phyloP scores from a whole-genome alignment of 2,888 invertebrate species.

The Lymantria monacha region DNA sequence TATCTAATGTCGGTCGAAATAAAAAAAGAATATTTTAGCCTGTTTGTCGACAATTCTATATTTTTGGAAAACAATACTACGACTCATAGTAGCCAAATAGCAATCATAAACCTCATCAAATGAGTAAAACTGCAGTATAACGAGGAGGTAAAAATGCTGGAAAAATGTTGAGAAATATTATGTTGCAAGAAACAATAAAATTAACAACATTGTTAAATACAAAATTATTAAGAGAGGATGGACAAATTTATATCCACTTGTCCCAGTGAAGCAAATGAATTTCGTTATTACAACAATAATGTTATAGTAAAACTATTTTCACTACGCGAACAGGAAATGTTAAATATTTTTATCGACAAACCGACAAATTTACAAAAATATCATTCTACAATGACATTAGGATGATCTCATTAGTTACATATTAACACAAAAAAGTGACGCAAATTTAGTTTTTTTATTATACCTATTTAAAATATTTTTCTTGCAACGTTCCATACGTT shows the following conservation, averaged over 20 bases:
- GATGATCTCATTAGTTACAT: not conserved
- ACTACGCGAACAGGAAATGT: slow-evolving; percentile 9
- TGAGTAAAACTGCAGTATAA: too few relatives aligned
- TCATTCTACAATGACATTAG: not conserved
- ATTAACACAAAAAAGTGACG: not conserved
- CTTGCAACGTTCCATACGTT: not conserved
- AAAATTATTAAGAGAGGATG: not conserved
- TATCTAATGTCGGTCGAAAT: too few relatives aligned
- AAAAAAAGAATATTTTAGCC: too few relatives aligned
- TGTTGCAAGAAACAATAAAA: too few relatives aligned
- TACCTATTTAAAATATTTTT: not conserved
- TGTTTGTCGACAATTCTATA: too few relatives aligned
- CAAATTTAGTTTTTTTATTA: slow-evolving; percentile 6
- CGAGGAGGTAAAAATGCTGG: too few relatives aligned
- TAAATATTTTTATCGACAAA: not conserved
- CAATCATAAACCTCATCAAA: too few relatives aligned
- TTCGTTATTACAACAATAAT: slow-evolving; percentile 8
- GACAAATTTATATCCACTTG: not conserved
- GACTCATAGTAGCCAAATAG: too few relatives aligned
- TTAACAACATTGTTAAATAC: not conserved
- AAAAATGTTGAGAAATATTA: too few relatives aligned
- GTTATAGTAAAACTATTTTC: slow-evolving; percentile 12
- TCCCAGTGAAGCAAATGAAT: slow-evolving; percentile 5
- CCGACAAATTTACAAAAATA: slow-evolving; percentile 4
- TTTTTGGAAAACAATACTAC: too few relatives aligned